These are phyloP conservation scores for Helicoverpa assulta DNA, from an alignment of 2,888 invertebrate species.

Conservation along the genomic window DNA sequence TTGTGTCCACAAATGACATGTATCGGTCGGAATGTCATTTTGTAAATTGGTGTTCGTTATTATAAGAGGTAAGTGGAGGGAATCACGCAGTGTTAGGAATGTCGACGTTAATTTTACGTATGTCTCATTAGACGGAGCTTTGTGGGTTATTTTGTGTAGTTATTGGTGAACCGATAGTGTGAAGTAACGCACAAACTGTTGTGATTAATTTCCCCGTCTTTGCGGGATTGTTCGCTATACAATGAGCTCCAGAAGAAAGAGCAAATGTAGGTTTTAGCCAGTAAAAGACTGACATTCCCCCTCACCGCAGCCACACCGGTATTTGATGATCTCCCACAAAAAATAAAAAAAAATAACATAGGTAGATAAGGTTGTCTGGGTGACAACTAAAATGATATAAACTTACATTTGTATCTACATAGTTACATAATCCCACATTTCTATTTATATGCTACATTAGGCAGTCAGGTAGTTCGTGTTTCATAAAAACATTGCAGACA, in stretches of 20 bases:
- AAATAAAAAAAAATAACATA: too few relatives aligned
- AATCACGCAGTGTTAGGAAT: conserved; percentile 81
- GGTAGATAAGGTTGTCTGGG: too few relatives aligned
- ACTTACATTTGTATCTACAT: too few relatives aligned
- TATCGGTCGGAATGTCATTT: conserved; percentile 86
- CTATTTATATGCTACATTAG: background rate
- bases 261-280: too few relatives aligned
- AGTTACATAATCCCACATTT: background rate
- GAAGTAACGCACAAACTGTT: background rate
- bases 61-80: conserved; percentile 76
- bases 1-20: conserved; percentile 80
- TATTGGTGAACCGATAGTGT: conserved; percentile 9
- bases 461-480: background rate
- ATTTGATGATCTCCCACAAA: too few relatives aligned
- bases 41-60: conserved; percentile 78
- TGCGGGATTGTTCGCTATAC: too few relatives aligned
- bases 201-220: too few relatives aligned
- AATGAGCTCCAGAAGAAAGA: too few relatives aligned
- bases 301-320: too few relatives aligned
- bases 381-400: too few relatives aligned
- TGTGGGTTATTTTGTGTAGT: conserved; percentile 29
- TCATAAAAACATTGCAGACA: conserved; percentile 2
- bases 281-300: too few relatives aligned
- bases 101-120: conserved; percentile 59
- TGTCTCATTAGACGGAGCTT: conserved; percentile 56